Conservation (phyloP, 2,113 vertebrate genomes). For the Microcebus lehilahytsara region DNA sequence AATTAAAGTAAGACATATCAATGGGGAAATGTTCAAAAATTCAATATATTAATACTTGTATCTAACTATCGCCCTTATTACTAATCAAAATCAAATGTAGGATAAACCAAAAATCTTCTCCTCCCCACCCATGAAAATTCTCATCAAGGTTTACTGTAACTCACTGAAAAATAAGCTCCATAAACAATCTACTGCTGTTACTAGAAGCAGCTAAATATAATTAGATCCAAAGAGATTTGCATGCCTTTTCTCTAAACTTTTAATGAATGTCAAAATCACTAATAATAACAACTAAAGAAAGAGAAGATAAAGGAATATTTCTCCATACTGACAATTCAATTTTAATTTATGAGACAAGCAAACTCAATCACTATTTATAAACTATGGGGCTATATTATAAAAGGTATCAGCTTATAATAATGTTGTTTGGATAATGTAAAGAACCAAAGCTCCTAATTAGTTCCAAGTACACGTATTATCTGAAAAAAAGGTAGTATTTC, state of each 20-base stretch:
- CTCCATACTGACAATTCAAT: constrained; percentile 26
- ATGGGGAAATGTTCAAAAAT: neutral
- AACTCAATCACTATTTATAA: constrained; percentile 36
- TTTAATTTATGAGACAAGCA: constrained; percentile 14
- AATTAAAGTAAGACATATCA: constrained; percentile 36
- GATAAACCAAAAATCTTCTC: neutral
- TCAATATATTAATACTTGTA: neutral
- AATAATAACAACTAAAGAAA: constrained; percentile 17
- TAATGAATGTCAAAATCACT: constrained; percentile 37
- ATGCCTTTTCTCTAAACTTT: constrained; percentile 23
- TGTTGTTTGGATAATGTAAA: neutral
- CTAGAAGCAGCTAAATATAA: constrained; percentile 26
- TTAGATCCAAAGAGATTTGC: neutral
- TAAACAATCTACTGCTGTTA: neutral
- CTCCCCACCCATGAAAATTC: neutral
- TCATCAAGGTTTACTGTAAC: neutral
- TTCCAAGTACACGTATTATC: neutral
- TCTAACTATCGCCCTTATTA: neutral
- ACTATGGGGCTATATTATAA: neutral
- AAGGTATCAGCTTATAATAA: constrained; percentile 13
- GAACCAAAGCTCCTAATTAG: neutral
- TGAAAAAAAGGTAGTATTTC: constrained; percentile 29
- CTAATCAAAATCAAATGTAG: constrained; percentile 1
- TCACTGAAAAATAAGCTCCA: neutral
- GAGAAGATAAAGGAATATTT: constrained; percentile 16